These are phyloP conservation scores for Liopterus haemorrhoidalis DNA, from an alignment of 2,888 invertebrate genomes.

Conservation along the genomic window DNA sequence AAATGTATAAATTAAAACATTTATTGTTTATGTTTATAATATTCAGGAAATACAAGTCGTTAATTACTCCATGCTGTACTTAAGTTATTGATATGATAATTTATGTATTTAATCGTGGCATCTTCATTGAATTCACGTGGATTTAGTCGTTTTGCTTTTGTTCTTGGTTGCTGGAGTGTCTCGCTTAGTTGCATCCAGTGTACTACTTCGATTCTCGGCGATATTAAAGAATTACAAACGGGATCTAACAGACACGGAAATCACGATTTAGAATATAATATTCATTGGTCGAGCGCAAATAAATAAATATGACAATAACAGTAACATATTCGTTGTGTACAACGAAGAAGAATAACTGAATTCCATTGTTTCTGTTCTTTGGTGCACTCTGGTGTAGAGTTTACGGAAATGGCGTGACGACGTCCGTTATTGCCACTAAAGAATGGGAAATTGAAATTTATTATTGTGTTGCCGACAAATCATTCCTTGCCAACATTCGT, in stretches of 20 bases:
- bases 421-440: slow-evolving; percentile 6
- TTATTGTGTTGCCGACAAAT: slow-evolving; percentile 5
- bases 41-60: too few species aligned
- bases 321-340: slow-evolving; percentile 17
- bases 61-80: too few species aligned
- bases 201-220: slow-evolving; percentile 9
- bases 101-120: too few species aligned
- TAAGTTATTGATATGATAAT: too few species aligned
- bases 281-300: slow-evolving; percentile 22
- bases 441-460: slow-evolving; percentile 3
- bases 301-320: slow-evolving; percentile 23
- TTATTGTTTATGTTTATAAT: too few species aligned
- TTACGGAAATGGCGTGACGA: slow-evolving; percentile 13
- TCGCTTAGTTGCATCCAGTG: too few species aligned
- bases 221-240: slow-evolving; percentile 15
- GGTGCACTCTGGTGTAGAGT: neutral
- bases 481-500: neutral
- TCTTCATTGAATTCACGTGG: too few species aligned
- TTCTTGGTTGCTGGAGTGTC: too few species aligned
- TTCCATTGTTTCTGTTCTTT: neutral
- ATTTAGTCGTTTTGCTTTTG: too few species aligned
- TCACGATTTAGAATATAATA: slow-evolving; percentile 24
- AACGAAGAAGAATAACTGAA: neutral
- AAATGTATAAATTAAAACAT: too few species aligned
- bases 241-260: slow-evolving; percentile 23